These are phyloP conservation scores for Oligia latruncula DNA, from an alignment of 2,888 invertebrate genomes.

Conservation along the genomic window DNA sequence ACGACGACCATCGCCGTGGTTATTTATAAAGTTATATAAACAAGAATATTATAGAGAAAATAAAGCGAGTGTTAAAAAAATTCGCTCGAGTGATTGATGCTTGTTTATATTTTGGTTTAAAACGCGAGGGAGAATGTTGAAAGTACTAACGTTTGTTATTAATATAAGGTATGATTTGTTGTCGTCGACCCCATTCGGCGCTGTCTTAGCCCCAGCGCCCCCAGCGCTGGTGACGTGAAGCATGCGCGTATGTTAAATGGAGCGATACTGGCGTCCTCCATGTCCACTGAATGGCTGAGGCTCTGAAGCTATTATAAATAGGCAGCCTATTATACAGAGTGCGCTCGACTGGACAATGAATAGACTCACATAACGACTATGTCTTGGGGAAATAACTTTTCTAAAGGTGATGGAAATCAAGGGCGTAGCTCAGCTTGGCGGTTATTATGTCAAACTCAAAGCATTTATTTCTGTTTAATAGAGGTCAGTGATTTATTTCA, in stretches of 20 bases:
- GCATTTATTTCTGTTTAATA: not conserved
- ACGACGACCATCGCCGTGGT: conserved; percentile 16
- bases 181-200: conserved; percentile 41
- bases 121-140: conserved; percentile 23
- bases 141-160: conserved; percentile 37
- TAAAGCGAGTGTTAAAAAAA: conserved; percentile 40
- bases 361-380: conserved; percentile 62
- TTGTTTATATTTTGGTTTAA: conserved; percentile 57
- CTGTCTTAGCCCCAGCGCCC: conserved; percentile 69
- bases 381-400: conserved; percentile 62
- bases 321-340: conserved; percentile 67
- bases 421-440: conserved; percentile 16
- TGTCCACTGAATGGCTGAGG: conserved; percentile 82
- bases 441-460: not conserved
- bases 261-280: conserved; percentile 82
- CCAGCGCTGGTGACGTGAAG: conserved; percentile 74
- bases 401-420: conserved; percentile 40
- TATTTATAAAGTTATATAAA: conserved; percentile 40
- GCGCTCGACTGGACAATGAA: conserved; percentile 68
- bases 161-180: conserved; percentile 44
- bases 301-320: conserved; percentile 75
- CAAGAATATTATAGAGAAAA: conserved; percentile 33
- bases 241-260: conserved; percentile 84
- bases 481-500: not conserved
- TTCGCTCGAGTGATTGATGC: conserved; percentile 48